Conservation (phyloP, 2,113 vertebrate species). For the Mystacornis crossleyi region DNA sequence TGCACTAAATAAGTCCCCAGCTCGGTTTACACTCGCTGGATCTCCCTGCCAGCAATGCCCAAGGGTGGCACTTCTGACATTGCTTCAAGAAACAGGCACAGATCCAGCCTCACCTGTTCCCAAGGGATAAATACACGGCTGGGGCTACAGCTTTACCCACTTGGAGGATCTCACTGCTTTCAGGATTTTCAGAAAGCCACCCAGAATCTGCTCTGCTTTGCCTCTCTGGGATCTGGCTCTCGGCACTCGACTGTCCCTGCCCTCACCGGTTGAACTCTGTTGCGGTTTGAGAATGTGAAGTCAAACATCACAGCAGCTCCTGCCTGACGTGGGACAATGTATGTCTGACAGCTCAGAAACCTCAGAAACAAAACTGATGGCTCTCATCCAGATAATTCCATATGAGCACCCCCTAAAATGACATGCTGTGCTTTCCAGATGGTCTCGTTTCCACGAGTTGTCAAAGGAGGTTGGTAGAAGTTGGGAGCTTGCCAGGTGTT, state of each 20-base stretch:
- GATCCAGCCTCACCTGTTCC: not conserved
- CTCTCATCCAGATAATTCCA: not conserved
- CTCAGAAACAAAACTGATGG: not conserved
- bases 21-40: not conserved
- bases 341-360: not conserved
- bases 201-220: not conserved
- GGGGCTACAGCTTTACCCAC: not conserved
- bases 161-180: not conserved
- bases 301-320: not conserved
- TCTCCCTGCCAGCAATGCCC: not conserved
- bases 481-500: not conserved
- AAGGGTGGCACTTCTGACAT: not conserved
- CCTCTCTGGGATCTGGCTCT: not conserved
- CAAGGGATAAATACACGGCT: rapidly evolving
- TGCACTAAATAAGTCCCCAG: not conserved
- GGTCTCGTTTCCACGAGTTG: not conserved
- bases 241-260: rapidly evolving
- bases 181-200: not conserved
- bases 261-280: not conserved
- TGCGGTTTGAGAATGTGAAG: not conserved
- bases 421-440: not conserved
- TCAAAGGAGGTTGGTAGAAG: not conserved
- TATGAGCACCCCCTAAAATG: rapidly evolving
- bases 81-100: not conserved
- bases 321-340: rapidly evolving